These are phyloP conservation scores for Rhynchonycteris naso DNA, from an alignment of 2,797 vertebrate genomes.

Conservation along the genomic window DNA sequence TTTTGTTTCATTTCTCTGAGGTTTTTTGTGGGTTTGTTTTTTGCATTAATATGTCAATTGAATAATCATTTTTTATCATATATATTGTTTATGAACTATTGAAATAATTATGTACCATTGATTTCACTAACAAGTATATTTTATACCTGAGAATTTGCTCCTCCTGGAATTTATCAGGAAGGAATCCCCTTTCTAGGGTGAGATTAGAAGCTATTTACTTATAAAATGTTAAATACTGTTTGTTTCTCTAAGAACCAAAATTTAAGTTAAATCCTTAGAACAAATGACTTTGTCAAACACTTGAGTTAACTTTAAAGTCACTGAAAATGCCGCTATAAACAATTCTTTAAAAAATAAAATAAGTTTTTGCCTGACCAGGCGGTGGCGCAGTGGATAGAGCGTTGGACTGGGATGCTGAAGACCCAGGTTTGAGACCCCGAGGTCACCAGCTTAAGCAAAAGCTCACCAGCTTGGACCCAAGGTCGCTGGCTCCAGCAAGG, in stretches of 20 bases:
- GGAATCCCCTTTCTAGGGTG: neutral
- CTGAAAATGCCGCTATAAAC: neutral
- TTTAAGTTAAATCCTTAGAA: constrained; percentile 17
- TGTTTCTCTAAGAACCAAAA: neutral
- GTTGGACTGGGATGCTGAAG: too few relatives aligned
- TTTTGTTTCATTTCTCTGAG: neutral
- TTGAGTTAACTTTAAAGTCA: neutral
- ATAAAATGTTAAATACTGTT: neutral
- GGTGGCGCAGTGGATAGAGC: too few relatives aligned
- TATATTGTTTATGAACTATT: constrained; percentile 2
- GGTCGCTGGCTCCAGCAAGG: too few relatives aligned
- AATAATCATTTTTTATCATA: neutral
- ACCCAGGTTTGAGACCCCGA: too few relatives aligned
- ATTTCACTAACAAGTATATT: constrained; percentile 8
- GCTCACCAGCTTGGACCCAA: too few relatives aligned
- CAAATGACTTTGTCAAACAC: neutral
- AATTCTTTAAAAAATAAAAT: neutral
- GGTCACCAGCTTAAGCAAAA: too few relatives aligned
- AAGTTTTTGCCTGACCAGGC: too few relatives aligned
- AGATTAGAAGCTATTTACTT: neutral
- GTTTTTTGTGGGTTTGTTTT: accelerated
- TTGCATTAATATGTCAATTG: neutral
- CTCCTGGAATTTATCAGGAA: neutral
- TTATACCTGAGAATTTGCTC: constrained; percentile 12
- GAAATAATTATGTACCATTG: neutral